Evolutionary conservation across 2,113 vertebrate species (phyloP).

Genomic region (Neolamprologus sp.): DNA sequence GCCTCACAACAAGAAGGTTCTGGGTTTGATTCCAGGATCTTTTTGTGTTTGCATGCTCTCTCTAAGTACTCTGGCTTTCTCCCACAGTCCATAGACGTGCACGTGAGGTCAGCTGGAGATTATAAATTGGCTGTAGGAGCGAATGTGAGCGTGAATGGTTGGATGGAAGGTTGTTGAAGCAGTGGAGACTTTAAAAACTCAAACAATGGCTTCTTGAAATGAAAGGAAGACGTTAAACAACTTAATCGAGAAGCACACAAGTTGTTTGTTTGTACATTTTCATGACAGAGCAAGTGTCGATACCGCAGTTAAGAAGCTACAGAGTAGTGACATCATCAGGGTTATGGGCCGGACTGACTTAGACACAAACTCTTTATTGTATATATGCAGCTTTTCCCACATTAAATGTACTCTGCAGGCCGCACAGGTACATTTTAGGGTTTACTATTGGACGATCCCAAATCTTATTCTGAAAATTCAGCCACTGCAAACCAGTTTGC

Average conservation of each 20-base stretch:
- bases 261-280: neutral
- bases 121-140: neutral
- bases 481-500: neutral
- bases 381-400: neutral
- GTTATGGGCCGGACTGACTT: neutral
- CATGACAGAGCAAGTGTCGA: neutral
- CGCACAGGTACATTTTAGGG: neutral
- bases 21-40: neutral
- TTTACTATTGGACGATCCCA: neutral
- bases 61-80: neutral
- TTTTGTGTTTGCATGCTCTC: neutral
- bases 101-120: fast-evolving
- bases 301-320: neutral
- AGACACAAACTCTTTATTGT: neutral
- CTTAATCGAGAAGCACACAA: fast-evolving
- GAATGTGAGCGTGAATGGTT: fast-evolving
- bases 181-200: neutral
- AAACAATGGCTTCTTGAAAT: neutral
- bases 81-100: neutral
- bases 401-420: fast-evolving
- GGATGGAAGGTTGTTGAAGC: neutral
- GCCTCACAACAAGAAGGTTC: neutral
- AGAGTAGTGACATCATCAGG: neutral
- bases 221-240: fast-evolving
- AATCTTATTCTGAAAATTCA: neutral